Conservation (phyloP, 2,888 invertebrate species). For the Chrysodeixis includens region DNA sequence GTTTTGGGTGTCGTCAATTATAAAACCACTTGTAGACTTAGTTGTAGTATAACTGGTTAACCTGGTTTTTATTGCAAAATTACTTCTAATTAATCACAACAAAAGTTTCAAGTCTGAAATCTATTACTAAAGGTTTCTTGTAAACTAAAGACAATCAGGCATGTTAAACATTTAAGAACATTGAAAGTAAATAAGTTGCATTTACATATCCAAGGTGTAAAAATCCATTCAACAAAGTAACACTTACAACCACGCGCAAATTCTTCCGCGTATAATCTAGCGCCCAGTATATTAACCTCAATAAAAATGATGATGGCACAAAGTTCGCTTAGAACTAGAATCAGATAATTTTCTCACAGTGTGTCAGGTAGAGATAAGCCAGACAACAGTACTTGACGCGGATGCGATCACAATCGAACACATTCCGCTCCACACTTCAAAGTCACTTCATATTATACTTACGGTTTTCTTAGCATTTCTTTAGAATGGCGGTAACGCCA, state of each 20-base stretch:
- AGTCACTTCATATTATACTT: too few relatives aligned
- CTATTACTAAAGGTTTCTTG: too few relatives aligned
- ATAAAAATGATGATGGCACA: background rate
- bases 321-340: slow-evolving; percentile 14
- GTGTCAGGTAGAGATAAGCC: slow-evolving; percentile 9
- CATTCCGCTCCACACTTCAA: slow-evolving; percentile 22
- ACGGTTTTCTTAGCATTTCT: slow-evolving; percentile 7
- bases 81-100: too few relatives aligned
- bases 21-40: too few relatives aligned
- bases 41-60: too few relatives aligned
- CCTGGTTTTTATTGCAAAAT: too few relatives aligned
- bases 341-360: slow-evolving; percentile 14
- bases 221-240: background rate
- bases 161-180: too few relatives aligned
- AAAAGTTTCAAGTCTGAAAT: too few relatives aligned
- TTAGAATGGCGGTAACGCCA: background rate
- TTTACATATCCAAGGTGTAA: background rate
- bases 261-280: background rate
- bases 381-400: slow-evolving; percentile 15
- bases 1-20: too few relatives aligned
- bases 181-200: too few relatives aligned
- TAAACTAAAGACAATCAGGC: too few relatives aligned
- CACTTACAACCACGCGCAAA: background rate
- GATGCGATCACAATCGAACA: slow-evolving; percentile 30
- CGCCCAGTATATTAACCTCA: slow-evolving; percentile 8